Percentiles rank a stretch among this genome's conserved stretches.
Evolutionary conservation across 2,113 vertebrate genomes (phyloP).

Genomic region (Scopus umbretta): DNA sequence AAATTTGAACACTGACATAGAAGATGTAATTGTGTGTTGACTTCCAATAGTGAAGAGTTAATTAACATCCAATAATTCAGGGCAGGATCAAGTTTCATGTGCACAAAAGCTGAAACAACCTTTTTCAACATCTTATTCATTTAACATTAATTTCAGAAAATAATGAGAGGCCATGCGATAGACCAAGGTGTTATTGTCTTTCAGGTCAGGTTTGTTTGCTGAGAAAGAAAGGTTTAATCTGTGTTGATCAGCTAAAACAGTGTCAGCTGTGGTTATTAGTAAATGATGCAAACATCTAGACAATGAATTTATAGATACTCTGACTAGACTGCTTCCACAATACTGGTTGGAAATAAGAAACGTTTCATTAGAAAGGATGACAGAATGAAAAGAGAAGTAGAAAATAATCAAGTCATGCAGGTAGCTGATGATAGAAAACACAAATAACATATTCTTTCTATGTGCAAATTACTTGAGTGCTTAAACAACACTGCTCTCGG

Average conservation of each 20-base stretch:
- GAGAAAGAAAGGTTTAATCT: slow-evolving; percentile 39
- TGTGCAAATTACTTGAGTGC: neutral
- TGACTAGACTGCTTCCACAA: slow-evolving; percentile 41
- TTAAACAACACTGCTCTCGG: neutral
- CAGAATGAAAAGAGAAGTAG: neutral
- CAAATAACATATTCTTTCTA: neutral
- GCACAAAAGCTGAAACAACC: neutral
- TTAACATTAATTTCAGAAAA: slow-evolving; percentile 33
- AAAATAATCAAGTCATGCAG: neutral
- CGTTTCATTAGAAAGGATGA: neutral
- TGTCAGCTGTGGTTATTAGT: slow-evolving; percentile 52
- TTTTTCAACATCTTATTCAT: neutral
- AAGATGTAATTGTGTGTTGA: slow-evolving; percentile 27
- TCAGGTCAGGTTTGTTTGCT: slow-evolving; percentile 57
- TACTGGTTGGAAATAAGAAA: neutral
- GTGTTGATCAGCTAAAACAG: slow-evolving; percentile 29
- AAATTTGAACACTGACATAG: slow-evolving; percentile 17
- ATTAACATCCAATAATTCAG: slow-evolving; percentile 19
- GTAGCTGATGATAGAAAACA: neutral
- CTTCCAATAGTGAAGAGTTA: slow-evolving; percentile 54
- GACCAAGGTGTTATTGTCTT: slow-evolving; percentile 20
- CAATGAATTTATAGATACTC: slow-evolving; percentile 22
- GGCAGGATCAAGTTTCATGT: neutral
- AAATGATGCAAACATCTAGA: slow-evolving; percentile 29
- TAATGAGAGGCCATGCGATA: neutral